Base-by-base conservation (phyloP, 2,797 vertebrate genomes). In the Pseudopleuronectes americanus region DNA sequence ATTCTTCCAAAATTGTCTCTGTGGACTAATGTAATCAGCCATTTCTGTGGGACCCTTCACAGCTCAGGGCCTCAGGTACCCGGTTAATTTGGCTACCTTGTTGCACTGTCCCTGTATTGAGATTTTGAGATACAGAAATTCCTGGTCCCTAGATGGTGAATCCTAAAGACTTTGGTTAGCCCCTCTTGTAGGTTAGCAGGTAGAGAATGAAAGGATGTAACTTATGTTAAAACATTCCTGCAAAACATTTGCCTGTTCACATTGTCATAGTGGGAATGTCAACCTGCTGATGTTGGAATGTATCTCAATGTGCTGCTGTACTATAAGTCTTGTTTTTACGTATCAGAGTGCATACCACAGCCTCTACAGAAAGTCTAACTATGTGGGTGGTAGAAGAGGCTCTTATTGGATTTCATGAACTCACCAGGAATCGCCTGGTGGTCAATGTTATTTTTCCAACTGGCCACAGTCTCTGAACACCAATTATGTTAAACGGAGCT, bases 401-500 rank as follows among this genome's bases (percentile, higher is more conserved):
- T 48, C 64, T 57, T 48, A 71, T 69, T 59, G 63, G 69, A 60
- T 67, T 79, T 76, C 49, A 76, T 31, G 71, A 79, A 65, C 38
- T 75, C 54, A 45, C 54, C 63, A 76, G 58, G 76, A 68, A 74
- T 79, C 62, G 52, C 68, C 61, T 36, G 7, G 64, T 65, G 76
- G 77, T 82, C 77, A 47, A 47, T 61, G 61, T 64, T 64, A n/a
- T 69, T 86, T 80, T 78, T 74, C 75, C 64, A 76, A 58, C 64
- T 53, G 14, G 81, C 77, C 81, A 74, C 75, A 65, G 77, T 79
- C 77, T 83, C 71, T 26, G 57, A 80, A 74, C 61, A 71, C 55
- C 64, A 64, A 28, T 66, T 62, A 58, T 48, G 57, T 54, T 55
- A 52, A 76, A 80, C 61, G 6, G 1, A 64, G 41, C 22, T 68